Evolutionary conservation across 2,888 invertebrate species (phyloP), one percentile per base, ranked within the genome.

Genomic region (Itoplectis maculator): DNA sequence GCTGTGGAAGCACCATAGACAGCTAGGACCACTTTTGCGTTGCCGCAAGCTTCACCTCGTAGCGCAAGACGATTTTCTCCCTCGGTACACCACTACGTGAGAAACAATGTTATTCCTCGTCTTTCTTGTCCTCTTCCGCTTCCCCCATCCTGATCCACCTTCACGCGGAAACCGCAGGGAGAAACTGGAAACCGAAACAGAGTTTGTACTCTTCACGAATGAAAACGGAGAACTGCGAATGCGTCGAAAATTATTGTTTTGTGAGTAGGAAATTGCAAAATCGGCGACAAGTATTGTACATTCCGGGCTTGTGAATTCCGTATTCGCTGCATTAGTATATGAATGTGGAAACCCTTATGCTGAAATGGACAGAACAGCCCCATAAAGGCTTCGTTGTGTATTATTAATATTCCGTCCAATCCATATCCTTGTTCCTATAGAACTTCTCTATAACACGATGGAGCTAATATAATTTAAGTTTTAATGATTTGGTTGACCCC

Each of bases 91-190:
- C 49, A n/a, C 40, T 40, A 54, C 51, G 18, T 18, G 51, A 47
- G 23, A 47, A 68, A 51, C 49, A 68, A 68, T 68, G 68, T 47
- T 66, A 66, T n/a, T 66, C 29, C 65, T 66, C 45, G n/a, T 40
- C 56, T 56, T 35, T 29, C 56, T 56, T 56, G 56, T 56, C 35
- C 56, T 61, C 61, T 61, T 35, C 61, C 13, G 15, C 15, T 18
- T 9, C 37, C 8, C 3, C 61, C 40, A 8, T 6, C 51, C 15
- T 5, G 15, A 3, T n/a, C 56, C 20, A 42, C 65, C 13, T 45
- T 45, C 45, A 42, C 23, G 13, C 42, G 6, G 13, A 65, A 65
- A 45, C 23, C 45, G 65, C 45, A 37, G 35, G 18, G 37, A 6
- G 45, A 42, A 63, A 63, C 63, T 56, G 56, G 29, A 56, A 56